Conservation (phyloP, 2,113 vertebrate species). For the Platichthys flesus region DNA sequence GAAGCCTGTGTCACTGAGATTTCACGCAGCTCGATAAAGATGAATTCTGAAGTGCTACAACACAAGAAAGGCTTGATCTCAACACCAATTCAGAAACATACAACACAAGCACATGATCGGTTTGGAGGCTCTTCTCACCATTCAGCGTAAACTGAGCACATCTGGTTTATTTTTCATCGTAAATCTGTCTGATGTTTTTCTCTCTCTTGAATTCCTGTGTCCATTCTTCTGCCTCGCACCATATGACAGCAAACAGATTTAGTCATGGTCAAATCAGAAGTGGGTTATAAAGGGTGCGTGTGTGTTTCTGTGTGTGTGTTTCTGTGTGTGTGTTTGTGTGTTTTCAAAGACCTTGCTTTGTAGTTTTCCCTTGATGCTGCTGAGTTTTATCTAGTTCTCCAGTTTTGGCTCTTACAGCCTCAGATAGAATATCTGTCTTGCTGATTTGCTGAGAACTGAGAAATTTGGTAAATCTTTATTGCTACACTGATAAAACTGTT, state of each 20-base stretch:
- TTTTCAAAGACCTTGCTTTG: background rate
- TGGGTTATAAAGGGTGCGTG: background rate
- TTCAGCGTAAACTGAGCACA: background rate
- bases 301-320: background rate
- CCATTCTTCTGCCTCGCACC: constrained; percentile 14
- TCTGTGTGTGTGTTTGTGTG: background rate
- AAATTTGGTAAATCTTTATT: background rate
- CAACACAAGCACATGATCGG: background rate
- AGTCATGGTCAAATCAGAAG: constrained; percentile 2
- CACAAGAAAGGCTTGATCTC: background rate
- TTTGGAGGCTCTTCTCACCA: background rate
- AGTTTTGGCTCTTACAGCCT: background rate
- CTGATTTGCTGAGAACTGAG: background rate
- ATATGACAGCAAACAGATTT: constrained; percentile 24
- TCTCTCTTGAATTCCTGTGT: background rate
- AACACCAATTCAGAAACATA: background rate
- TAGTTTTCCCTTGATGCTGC: background rate
- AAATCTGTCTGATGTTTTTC: background rate
- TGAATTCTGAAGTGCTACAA: background rate
- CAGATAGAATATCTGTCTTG: background rate
- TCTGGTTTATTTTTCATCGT: background rate
- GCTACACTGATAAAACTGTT: background rate
- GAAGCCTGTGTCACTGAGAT: background rate
- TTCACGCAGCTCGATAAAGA: background rate
- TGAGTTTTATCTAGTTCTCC: background rate